Conservation (phyloP, 2,888 invertebrate species). For the Fabriciana adippe region DNA sequence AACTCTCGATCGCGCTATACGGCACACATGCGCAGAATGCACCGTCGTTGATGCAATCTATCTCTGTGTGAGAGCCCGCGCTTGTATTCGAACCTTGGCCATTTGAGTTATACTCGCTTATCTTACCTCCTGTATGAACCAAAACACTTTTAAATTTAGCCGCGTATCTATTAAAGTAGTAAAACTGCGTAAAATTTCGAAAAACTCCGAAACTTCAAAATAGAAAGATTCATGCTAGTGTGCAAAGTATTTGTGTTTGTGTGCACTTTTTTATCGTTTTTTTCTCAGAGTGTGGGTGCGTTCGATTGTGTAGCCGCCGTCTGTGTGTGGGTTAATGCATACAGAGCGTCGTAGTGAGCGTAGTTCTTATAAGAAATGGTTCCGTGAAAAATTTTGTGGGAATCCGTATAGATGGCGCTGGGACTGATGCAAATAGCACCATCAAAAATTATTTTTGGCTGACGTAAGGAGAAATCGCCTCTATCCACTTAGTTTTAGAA, state of each 20-base stretch:
- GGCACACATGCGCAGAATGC: conserved; percentile 67
- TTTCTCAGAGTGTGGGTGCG: conserved; percentile 79
- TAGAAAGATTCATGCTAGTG: conserved; percentile 46
- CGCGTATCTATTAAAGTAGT: conserved; percentile 38
- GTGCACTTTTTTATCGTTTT: conserved; percentile 80
- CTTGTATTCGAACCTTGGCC: conserved; percentile 71
- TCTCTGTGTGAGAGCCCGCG: conserved; percentile 64
- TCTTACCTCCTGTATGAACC: conserved; percentile 62
- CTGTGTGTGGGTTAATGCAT: conserved; percentile 53
- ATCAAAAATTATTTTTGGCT: conserved; percentile 64
- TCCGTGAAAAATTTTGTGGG: conserved; percentile 77
- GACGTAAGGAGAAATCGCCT: conserved; percentile 2
- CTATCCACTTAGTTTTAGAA: conserved; percentile 37
- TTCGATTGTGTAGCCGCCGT: conserved; percentile 68
- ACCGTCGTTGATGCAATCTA: conserved; percentile 57
- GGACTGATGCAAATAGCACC: conserved; percentile 58
- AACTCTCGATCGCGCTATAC: conserved; percentile 50
- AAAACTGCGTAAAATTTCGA: conserved; percentile 41
- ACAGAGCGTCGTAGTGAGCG: conserved; percentile 52
- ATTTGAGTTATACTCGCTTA: conserved; percentile 72
- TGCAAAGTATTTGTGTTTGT: conserved; percentile 55
- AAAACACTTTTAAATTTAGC: conserved; percentile 53
- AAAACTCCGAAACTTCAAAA: conserved; percentile 47
- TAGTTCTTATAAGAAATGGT: conserved; percentile 80
- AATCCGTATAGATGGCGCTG: conserved; percentile 79